Conservation (phyloP, 2,797 vertebrate genomes). For the Sebastes hubbsi region DNA sequence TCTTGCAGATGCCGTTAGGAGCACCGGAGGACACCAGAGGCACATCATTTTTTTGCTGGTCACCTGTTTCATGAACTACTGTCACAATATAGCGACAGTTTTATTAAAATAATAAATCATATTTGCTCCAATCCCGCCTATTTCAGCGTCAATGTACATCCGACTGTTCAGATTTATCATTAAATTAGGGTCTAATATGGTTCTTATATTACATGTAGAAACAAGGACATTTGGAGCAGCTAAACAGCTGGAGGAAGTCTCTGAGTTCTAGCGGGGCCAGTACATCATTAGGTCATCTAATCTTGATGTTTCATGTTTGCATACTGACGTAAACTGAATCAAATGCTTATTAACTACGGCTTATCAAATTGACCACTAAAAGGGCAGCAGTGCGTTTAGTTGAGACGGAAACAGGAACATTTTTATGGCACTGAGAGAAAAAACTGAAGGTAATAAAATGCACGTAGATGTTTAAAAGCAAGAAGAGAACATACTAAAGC, state of each 20-base stretch:
- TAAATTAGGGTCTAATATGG: background rate
- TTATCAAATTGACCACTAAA: constrained; percentile 13
- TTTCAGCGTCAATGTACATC: background rate
- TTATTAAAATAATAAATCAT: no score
- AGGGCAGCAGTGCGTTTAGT: background rate
- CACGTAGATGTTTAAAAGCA: background rate
- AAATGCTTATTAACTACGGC: constrained; percentile 18
- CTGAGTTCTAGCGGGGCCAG: background rate
- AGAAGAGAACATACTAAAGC: background rate
- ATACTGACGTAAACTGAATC: constrained; percentile 29
- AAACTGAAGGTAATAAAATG: background rate
- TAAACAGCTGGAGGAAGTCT: constrained; percentile 20
- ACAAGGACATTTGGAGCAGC: constrained; percentile 17
- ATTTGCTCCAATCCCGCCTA: no score
- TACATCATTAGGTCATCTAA: constrained; percentile 15
- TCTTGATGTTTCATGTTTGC: constrained; percentile 35
- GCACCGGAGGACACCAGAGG: no score
- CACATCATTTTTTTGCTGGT: no score
- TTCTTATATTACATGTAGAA: constrained; percentile 27
- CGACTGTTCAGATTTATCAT: constrained; percentile 3
- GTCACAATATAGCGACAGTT: no score
- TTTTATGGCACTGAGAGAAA: background rate
- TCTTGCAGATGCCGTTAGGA: no score
- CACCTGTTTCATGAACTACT: no score
- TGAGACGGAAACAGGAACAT: background rate